Evolutionary conservation across 1,140 invertebrate genomes (phyloP).

Genomic region (Venustaconcha ellipsiformis): DNA sequence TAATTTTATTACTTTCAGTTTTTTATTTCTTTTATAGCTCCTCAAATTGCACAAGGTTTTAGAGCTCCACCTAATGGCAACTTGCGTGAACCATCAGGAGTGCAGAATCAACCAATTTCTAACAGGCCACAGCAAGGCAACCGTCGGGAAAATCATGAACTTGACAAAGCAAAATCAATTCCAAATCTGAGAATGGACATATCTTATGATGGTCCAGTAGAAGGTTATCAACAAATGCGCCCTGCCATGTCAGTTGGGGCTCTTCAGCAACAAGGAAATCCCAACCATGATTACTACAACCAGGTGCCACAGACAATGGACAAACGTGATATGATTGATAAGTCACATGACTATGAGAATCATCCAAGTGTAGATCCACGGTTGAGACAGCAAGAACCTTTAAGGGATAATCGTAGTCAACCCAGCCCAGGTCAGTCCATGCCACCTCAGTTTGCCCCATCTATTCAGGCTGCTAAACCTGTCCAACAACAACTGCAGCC

Average conservation of each 20-base stretch:
- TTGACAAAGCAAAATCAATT: conserved; percentile 59
- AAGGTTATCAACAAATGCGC: conserved; percentile 37
- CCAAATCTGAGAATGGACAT: conserved; percentile 58
- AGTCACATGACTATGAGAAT: conserved; percentile 56
- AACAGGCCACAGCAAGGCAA: conserved; percentile 19
- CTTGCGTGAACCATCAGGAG: conserved; percentile 21
- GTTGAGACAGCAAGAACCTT: conserved; percentile 23
- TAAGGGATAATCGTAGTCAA: conserved; percentile 1
- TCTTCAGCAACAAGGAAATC: conserved; percentile 38
- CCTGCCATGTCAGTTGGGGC: conserved; percentile 56
- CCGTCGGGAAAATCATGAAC: conserved; percentile 35
- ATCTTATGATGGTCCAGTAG: conserved; percentile 37
- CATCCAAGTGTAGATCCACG: conserved; percentile 44
- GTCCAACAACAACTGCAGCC: conserved; percentile 14
- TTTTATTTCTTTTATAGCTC: no score
- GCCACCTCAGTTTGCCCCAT: conserved; percentile 13
- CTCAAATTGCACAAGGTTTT: conserved; percentile 29
- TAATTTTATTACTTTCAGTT: no score
- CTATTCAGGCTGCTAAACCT: not conserved
- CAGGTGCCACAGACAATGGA: conserved; percentile 29
- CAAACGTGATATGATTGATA: conserved; percentile 28
- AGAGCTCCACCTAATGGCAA: conserved; percentile 39
- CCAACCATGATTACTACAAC: conserved; percentile 45
- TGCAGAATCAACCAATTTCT: conserved; percentile 11
- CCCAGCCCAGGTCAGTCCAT: not conserved